Conservation (phyloP, 1,140 invertebrate genomes). For the Ooceraea biroi region DNA sequence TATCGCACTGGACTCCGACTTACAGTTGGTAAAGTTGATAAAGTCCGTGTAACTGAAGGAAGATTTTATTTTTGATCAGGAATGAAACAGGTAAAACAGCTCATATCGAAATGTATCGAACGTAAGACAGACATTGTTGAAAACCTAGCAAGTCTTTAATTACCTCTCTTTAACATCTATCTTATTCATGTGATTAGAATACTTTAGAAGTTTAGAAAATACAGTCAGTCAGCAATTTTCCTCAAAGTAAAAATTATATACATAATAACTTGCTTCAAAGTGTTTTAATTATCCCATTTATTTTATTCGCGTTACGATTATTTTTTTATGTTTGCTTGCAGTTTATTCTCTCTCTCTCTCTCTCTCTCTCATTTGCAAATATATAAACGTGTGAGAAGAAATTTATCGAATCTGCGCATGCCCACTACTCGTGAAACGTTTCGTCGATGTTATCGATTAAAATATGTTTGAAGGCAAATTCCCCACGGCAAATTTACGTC, state of each 20-base stretch:
- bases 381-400: not conserved
- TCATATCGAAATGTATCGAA: not conserved
- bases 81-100: not conserved
- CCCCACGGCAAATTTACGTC: constrained; percentile 30
- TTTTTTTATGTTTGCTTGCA: not conserved
- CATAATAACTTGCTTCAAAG: no score
- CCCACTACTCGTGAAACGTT: constrained; percentile 4
- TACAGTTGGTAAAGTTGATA: constrained; percentile 27
- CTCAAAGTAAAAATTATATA: no score
- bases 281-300: not conserved
- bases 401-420: constrained; percentile 29
- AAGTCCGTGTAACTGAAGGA: constrained; percentile 6
- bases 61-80: constrained; percentile 10
- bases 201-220: no score
- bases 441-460: constrained; percentile 50
- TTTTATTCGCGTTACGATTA: not conserved
- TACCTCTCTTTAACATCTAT: not conserved
- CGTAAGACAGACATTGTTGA: not conserved
- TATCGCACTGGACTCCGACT: constrained; percentile 2
- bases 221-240: no score
- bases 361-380: constrained; percentile 4
- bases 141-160: not conserved
- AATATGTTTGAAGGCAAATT: constrained; percentile 27
- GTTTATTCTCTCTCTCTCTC: no score
- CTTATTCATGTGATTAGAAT: no score